Evolutionary conservation across 23 tunicate species (phyloP).

Genomic region (Ascidia mentula): DNA sequence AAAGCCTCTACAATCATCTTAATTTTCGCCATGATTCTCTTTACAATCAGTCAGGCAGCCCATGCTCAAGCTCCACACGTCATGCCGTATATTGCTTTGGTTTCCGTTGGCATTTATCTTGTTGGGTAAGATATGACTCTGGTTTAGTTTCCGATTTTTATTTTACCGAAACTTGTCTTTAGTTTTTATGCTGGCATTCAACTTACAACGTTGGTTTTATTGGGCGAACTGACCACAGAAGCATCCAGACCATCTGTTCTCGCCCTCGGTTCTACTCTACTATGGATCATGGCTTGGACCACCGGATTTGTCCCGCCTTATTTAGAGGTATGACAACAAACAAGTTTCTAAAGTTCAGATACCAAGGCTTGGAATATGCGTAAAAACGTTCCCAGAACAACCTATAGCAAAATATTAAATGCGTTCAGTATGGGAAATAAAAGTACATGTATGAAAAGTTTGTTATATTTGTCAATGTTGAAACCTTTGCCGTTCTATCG

Average conservation of each 20-base stretch:
- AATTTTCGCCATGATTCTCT: constrained; percentile 15
- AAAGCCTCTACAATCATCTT: constrained; percentile 9
- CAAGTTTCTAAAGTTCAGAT: too few species aligned
- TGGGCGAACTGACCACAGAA: neutral
- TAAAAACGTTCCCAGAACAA: too few species aligned
- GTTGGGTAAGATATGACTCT: constrained; percentile 39
- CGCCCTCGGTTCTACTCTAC: neutral
- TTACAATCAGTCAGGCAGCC: constrained; percentile 19
- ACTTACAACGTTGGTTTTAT: neutral
- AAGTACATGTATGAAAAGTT: too few species aligned
- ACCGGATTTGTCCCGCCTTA: neutral
- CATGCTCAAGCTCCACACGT: constrained; percentile 19
- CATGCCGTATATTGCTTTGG: constrained; percentile 45
- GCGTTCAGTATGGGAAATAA: too few species aligned
- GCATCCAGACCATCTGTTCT: neutral
- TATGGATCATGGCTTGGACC: neutral
- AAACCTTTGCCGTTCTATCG: too few species aligned
- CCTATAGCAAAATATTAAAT: too few species aligned
- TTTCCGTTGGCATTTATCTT: constrained; percentile 42
- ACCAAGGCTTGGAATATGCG: too few species aligned
- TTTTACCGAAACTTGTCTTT: too few species aligned
- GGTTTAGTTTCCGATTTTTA: too few species aligned
- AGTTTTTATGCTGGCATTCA: neutral
- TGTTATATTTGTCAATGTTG: too few species aligned
- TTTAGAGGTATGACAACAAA: neutral